Conservation (phyloP, 2,797 vertebrate species). For the Sebastolobus alascanus region DNA sequence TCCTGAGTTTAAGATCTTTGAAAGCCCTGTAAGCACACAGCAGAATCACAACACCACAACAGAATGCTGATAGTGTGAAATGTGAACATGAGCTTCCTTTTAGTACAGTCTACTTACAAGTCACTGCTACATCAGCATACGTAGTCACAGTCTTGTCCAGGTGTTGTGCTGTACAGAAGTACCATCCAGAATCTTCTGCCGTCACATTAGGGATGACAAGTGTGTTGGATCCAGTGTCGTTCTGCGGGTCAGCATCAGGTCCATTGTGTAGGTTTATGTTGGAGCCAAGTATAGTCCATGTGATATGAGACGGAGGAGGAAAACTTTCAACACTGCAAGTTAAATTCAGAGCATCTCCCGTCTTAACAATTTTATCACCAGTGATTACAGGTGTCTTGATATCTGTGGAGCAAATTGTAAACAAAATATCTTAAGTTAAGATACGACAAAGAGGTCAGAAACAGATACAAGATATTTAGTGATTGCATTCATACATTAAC, state of each 20-base stretch:
- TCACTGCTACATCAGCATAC: constrained; percentile 44
- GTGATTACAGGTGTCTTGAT: constrained; percentile 21
- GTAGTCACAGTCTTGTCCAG: neutral
- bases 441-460: neutral
- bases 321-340: constrained; percentile 61
- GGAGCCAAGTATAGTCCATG: constrained; percentile 14
- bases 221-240: neutral
- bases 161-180: constrained; percentile 52
- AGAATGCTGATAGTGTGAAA: neutral
- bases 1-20: constrained; percentile 35
- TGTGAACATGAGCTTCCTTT: neutral
- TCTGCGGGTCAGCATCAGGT: neutral
- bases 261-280: too few relatives aligned
- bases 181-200: constrained; percentile 46
- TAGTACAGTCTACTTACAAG: constrained; percentile 44
- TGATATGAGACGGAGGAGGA: constrained; percentile 38
- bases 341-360: constrained; percentile 39
- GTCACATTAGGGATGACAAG: constrained; percentile 26
- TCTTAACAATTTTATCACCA: neutral
- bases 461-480: neutral
- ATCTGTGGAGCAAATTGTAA: constrained; percentile 42
- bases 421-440: neutral
- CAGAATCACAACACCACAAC: neutral
- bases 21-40: constrained; percentile 23
- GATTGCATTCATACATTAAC: neutral